Conservation (phyloP, 2,888 invertebrate species). For the Thymelicus lineola region DNA sequence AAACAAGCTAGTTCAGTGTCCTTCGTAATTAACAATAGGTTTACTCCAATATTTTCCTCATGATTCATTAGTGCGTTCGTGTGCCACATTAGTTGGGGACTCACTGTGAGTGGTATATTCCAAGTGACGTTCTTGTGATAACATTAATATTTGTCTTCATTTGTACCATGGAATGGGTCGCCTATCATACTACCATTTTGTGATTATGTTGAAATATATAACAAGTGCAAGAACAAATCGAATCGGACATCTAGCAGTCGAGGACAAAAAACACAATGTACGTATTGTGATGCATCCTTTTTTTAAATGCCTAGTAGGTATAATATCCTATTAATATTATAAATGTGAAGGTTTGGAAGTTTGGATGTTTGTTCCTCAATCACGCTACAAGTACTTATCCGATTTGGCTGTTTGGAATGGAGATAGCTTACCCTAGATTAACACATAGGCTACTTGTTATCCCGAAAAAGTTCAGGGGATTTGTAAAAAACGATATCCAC, state of each 20-base stretch:
- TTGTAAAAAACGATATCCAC: no score
- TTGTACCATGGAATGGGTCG: conserved; percentile 59
- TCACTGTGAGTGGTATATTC: conserved; percentile 43
- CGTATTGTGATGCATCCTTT: conserved; percentile 44
- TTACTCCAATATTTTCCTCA: conserved; percentile 74
- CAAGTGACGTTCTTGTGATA: conserved; percentile 25
- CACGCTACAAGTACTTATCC: no score
- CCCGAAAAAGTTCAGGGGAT: no score
- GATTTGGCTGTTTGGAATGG: no score
- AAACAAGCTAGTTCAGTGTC: conserved; percentile 59
- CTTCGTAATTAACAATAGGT: conserved; percentile 69
- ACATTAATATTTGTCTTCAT: conserved; percentile 20
- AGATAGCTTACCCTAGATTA: no score
- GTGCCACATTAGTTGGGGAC: conserved; percentile 49
- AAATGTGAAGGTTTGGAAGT: no score
- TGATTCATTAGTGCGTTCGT: conserved; percentile 61
- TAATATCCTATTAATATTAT: no score
- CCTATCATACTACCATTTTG: conserved; percentile 53
- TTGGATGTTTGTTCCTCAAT: no score
- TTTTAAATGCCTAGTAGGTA: no score
- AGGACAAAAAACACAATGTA: conserved; percentile 50
- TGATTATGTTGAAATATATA: conserved; percentile 42
- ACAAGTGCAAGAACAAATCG: conserved; percentile 53
- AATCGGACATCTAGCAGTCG: conserved; percentile 56
- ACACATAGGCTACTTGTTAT: no score